Base-by-base conservation (phyloP, 2,888 invertebrate species). In the Papilio gigon region DNA sequence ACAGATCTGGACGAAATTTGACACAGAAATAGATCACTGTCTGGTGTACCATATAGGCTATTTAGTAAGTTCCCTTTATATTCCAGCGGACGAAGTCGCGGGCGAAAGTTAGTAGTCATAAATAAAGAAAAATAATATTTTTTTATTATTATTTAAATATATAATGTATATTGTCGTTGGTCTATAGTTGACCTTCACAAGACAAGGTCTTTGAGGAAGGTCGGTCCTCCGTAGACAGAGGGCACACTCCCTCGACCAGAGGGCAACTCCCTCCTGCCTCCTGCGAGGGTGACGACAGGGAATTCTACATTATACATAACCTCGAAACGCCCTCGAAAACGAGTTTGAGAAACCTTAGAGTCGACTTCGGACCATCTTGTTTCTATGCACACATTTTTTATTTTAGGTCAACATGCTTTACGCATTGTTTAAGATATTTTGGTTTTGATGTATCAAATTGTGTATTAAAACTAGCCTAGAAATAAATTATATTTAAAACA, bases 151-250 rank as follows among this genome's bases (percentile, higher is more conserved):
- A 14, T 40, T 22, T 4, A 20, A 11, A 35, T 58, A n/a, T 5
- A 12, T 11, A 6, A n/a, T 20, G 53, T 42, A 64, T 60, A 42
- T 70, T 70, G 66, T 71, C 71, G 66, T 69, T 72, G 72, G 71
- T 68, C 77, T 78, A 64, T 73, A 73, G 79, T 79, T 83, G 87
- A 89, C 89, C 89, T 88, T 82, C 77, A 77, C 70, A 70, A 71
- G 72, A 65, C 82, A 84, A 88, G 85, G 88, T 79, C 88, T 77
- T 85, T 87, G 85, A 77, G 88, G 80, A 87, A 89, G 89, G 88
- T 89, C 88, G 82, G 78, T 74, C 75, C 75, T 78, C 67, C 72
- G 72, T 70, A 74, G 73, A 75, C 76, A 71, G 76, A 76, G 83
- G 81, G 80, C 78, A 78, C 71, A 75, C 76, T 76, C 77, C 78